phyloP scores from a whole-genome alignment of 2,797 vertebrate genomes.

The Muscicapa comitata region DNA sequence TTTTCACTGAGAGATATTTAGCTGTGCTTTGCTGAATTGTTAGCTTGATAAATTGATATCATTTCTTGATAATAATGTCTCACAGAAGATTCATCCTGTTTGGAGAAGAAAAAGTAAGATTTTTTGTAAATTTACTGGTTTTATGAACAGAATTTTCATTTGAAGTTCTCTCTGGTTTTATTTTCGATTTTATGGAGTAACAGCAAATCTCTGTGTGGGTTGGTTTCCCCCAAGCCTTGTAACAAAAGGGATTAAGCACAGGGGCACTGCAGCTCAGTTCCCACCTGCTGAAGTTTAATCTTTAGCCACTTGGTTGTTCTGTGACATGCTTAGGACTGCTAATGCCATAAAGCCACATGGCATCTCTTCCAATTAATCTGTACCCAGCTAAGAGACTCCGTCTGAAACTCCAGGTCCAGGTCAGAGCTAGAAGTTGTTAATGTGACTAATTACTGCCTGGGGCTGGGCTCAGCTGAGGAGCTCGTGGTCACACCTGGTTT shows the following conservation, averaged over 20 bases:
- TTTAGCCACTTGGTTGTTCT: not conserved
- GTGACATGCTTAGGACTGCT: not conserved
- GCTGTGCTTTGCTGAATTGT: not conserved
- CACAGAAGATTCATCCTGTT: not conserved
- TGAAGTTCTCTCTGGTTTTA: not conserved
- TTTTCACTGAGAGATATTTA: not conserved
- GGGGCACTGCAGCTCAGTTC: not conserved
- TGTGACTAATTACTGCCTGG: not conserved
- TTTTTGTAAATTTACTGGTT: not conserved
- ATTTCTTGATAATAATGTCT: not conserved
- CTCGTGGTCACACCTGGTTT: not conserved
- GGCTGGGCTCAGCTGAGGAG: not conserved
- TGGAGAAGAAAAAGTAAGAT: not conserved
- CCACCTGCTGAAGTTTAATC: slow-evolving; percentile 15
- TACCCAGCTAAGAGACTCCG: not conserved
- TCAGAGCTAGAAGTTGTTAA: not conserved
- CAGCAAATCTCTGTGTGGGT: not conserved
- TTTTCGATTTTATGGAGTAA: not conserved
- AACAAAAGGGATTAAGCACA: not conserved
- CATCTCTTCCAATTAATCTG: slow-evolving; percentile 10
- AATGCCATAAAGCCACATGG: not conserved
- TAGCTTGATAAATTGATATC: not conserved
- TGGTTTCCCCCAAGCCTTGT: not conserved
- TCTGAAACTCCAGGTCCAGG: not conserved
- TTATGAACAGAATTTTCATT: not conserved